A percentile compares a stretch with the other conserved stretches of the same genome.
These are phyloP conservation scores for Eupleurogrammus muticus DNA, from an alignment of 2,797 vertebrate genomes.

Conservation along the genomic window DNA sequence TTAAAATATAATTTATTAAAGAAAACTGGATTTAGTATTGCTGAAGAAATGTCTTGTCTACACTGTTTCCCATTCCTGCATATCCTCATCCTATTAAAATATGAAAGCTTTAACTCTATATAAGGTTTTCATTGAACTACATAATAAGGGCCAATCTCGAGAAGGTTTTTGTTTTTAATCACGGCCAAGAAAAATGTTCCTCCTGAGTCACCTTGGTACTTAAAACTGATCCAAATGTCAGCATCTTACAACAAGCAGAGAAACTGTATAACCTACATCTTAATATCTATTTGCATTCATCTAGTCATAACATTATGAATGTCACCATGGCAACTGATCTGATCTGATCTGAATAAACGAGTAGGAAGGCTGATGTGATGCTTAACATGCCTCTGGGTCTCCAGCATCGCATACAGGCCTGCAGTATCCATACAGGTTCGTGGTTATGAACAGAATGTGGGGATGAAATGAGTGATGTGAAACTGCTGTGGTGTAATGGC, in stretches of 20 bases:
- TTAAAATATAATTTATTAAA: constrained; percentile 60
- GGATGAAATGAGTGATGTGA: neutral
- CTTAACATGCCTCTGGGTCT: constrained; percentile 13
- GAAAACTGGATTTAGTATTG: neutral
- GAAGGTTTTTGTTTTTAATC: constrained; percentile 1
- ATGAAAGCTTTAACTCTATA: constrained; percentile 2
- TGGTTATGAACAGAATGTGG: constrained; percentile 1
- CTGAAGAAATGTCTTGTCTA: constrained; percentile 10
- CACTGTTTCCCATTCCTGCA: neutral
- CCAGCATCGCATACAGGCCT: constrained; percentile 4
- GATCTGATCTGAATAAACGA: constrained; percentile 6
- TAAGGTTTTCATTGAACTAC: constrained; percentile 3
- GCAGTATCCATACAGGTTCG: neutral
- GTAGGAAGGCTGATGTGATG: neutral
- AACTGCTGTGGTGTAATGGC: constrained; percentile 1
- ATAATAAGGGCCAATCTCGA: neutral
- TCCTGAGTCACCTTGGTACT: neutral
- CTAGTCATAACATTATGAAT: constrained; percentile 23
- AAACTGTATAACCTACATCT: neutral
- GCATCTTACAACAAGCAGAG: constrained; percentile 9
- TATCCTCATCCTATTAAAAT: neutral
- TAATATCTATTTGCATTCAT: constrained; percentile 14
- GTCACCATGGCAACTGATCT: constrained; percentile 43
- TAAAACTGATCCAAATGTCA: constrained; percentile 6
- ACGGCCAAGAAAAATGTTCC: neutral